Evolutionary conservation across 2,888 invertebrate species (phyloP), one percentile per base, ranked within the genome.

Genomic region (Pemphredon lugubris): DNA sequence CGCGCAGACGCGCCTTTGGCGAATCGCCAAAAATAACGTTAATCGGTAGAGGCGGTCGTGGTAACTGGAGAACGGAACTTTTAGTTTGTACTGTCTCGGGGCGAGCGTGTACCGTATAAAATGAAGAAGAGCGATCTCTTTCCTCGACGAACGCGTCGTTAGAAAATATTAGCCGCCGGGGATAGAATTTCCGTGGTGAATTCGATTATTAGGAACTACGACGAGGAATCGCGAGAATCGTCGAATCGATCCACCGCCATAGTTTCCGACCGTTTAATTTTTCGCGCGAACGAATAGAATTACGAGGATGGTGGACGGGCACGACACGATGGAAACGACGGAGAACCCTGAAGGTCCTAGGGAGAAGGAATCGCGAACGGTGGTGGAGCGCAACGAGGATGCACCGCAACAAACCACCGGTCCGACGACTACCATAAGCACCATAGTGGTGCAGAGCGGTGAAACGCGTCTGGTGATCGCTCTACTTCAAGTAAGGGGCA

Each of bases 391-490:
- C 66, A 64, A 73, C 66, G 81, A 77, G 53, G 73, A 70, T 65
- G 45, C 73, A 23, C 37, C 79, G 50, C 79, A 79, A 50, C 78
- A 75, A 73, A 69, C 66, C 58, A 77, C 65, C 54, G 47, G 57
- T 53, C 92, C 92, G 80, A 94, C 95, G 59, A 96, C 96, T 67
- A 96, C 96, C 81, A 95, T 97, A 85, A 96, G 96, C 90, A 97
- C 97, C 64, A 96, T 97, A 81, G 97, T 96, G 48, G 95, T 97
- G 72, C 96, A 96, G 89, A 96, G 96, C 87, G 96, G 96, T 76
- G 93, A 93, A 83, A 95, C 96, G 45, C 93, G 95, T 89, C 94
- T 97, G 86, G 96, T 97, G 86, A 95, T 97, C 85, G 97, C 97
- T 73, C 92, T 97, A 75, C 92, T 97, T 81, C 95, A 96, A 93